phyloP scores from a whole-genome alignment of 2,113 vertebrate species.

The Regulus satrapa region DNA sequence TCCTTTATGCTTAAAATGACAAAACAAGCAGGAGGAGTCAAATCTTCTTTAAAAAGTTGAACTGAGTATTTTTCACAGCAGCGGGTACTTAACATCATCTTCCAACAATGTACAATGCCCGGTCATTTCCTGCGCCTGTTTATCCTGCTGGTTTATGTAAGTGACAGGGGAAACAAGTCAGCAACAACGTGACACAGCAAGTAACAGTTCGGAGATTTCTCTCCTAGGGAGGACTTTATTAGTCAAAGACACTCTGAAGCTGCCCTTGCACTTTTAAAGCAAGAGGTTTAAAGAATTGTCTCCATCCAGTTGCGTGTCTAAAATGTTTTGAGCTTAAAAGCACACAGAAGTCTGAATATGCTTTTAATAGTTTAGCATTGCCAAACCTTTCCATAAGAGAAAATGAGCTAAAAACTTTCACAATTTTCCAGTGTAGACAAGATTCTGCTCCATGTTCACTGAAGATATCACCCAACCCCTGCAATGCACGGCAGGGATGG shows the following conservation, averaged over 20 bases:
- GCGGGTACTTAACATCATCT: background rate
- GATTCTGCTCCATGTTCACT: background rate
- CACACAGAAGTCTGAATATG: background rate
- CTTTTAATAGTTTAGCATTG: background rate
- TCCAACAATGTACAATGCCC: background rate
- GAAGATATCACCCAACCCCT: background rate
- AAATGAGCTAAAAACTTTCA: background rate
- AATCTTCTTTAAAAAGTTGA: background rate
- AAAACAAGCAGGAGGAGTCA: background rate
- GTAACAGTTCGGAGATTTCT: background rate
- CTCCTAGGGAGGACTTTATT: background rate
- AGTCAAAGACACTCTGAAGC: background rate
- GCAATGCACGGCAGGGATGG: background rate
- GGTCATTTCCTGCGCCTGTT: background rate
- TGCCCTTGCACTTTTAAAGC: background rate
- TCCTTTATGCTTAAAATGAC: background rate
- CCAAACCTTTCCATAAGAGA: background rate
- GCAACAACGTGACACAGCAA: background rate
- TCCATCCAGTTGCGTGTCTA: rapidly evolving
- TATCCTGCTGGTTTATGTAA: background rate
- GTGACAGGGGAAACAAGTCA: slow-evolving; percentile 2
- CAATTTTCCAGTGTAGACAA: background rate
- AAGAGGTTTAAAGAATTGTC: background rate
- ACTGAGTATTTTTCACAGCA: background rate
- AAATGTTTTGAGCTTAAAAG: background rate